These are phyloP conservation scores for Sciurus carolinensis DNA, from an alignment of 2,797 vertebrate species.

Conservation along the genomic window DNA sequence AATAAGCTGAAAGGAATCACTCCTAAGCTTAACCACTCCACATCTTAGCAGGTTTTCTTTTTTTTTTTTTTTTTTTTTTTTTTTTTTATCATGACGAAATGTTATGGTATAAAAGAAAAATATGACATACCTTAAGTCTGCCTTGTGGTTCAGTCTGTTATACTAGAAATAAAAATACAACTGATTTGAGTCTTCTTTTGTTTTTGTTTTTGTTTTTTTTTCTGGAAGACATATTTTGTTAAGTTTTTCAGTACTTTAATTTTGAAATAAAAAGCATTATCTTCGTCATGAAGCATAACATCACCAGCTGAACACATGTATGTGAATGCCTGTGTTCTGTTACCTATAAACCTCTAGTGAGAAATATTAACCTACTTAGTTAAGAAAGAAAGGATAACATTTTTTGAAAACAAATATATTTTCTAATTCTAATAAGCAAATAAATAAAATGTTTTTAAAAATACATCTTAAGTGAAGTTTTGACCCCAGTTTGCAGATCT, in stretches of 20 bases:
- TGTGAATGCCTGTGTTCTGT: neutral
- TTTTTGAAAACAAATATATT: constrained; percentile 43
- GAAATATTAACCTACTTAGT: neutral
- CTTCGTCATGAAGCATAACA: neutral
- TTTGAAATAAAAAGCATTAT: constrained; percentile 48
- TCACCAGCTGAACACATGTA: neutral
- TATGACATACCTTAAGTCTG: neutral
- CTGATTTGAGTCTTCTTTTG: neutral
- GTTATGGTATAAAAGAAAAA: neutral
- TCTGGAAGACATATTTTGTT: neutral
- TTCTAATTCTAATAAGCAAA: neutral
- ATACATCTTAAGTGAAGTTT: neutral
- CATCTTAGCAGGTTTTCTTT: neutral
- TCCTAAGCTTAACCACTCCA: neutral
- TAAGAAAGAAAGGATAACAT: neutral
- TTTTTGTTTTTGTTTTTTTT: too few relatives aligned
- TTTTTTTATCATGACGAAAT: neutral
- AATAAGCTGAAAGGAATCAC: neutral
- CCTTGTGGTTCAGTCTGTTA: neutral
- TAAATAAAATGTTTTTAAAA: neutral
- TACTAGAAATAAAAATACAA: constrained; percentile 34
- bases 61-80: neutral
- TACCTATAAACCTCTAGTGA: neutral
- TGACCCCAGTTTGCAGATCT: neutral
- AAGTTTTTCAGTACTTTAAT: constrained; percentile 14